phyloP scores from a whole-genome alignment of 1,140 invertebrate genomes.

The Calosoma granatense region DNA sequence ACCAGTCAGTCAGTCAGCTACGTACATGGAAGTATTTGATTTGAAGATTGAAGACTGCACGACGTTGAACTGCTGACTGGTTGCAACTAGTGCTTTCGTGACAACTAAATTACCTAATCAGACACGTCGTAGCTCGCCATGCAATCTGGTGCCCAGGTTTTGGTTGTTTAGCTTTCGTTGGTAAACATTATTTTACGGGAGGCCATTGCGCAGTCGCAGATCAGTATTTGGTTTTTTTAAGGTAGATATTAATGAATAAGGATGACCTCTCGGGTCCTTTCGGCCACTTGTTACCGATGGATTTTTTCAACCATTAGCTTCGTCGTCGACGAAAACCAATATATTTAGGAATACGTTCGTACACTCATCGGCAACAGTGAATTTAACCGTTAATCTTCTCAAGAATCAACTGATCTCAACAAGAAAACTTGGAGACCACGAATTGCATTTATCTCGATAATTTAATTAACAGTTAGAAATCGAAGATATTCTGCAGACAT shows the following conservation, averaged over 20 bases:
- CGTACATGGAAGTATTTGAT: too few species aligned
- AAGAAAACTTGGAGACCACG: neutral
- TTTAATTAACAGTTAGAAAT: neutral
- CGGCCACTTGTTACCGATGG: slow-evolving; percentile 1
- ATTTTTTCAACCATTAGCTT: neutral
- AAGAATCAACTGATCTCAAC: neutral
- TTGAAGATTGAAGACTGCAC: too few species aligned
- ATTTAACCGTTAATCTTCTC: neutral
- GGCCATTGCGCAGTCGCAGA: neutral
- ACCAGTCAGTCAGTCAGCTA: too few species aligned
- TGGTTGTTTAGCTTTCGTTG: neutral
- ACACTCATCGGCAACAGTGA: slow-evolving; percentile 2
- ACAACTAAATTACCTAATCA: too few species aligned
- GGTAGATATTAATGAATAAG: slow-evolving; percentile 9
- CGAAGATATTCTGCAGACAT: neutral
- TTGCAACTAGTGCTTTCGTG: too few species aligned
- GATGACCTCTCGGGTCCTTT: neutral
- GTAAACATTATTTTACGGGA: neutral
- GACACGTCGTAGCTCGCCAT: too few species aligned
- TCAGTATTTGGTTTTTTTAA: neutral
- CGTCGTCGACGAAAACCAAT: neutral
- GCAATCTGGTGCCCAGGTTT: too few species aligned
- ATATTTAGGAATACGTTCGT: neutral
- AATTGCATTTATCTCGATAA: neutral
- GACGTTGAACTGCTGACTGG: too few species aligned